phyloP scores from a whole-genome alignment of 2,888 invertebrate species.

The Spilarctia lutea region DNA sequence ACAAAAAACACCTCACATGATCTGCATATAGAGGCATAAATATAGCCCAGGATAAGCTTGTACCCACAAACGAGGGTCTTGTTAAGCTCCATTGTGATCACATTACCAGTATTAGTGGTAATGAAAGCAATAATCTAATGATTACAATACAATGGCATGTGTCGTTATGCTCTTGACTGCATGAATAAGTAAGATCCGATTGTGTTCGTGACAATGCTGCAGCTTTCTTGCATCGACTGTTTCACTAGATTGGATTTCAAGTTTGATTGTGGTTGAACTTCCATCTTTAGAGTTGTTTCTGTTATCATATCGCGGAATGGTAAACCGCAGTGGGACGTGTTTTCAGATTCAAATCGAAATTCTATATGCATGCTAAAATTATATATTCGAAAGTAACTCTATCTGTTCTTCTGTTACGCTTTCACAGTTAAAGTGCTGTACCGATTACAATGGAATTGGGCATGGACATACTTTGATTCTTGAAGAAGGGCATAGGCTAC shows the following conservation, averaged over 20 bases:
- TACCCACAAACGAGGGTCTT: constrained; percentile 41
- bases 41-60: constrained; percentile 34
- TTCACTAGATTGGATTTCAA: constrained; percentile 10
- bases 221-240: constrained; percentile 11
- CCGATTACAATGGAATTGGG: too few relatives aligned
- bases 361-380: not conserved
- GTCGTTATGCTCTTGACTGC: constrained; percentile 42
- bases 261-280: constrained; percentile 3
- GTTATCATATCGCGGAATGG: not conserved
- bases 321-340: not conserved
- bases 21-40: constrained; percentile 22
- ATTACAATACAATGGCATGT: constrained; percentile 62
- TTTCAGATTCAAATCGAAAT: not conserved
- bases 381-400: too few relatives aligned
- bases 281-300: not conserved
- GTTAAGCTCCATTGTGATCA: constrained; percentile 54
- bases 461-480: too few relatives aligned
- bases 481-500: too few relatives aligned
- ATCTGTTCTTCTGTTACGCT: too few relatives aligned
- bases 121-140: constrained; percentile 53
- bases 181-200: constrained; percentile 33
- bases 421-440: too few relatives aligned
- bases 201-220: constrained; percentile 27
- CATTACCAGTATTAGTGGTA: constrained; percentile 46
- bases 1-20: constrained; percentile 26